phyloP scores from a whole-genome alignment of 2,888 invertebrate genomes.

The Hydroisotoma schaefferi region DNA sequence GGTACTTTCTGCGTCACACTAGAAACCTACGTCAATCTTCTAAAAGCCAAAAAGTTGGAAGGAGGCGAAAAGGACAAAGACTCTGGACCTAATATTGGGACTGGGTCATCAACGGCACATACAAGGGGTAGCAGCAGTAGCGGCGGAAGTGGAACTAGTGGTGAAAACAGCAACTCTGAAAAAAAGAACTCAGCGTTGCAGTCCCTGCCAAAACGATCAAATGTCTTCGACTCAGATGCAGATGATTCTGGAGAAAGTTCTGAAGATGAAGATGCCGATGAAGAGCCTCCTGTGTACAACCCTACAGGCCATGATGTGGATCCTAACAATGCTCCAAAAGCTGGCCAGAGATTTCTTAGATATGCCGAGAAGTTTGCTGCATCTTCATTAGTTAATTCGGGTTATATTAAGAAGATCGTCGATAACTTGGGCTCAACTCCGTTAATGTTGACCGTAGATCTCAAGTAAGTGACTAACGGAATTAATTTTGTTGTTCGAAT shows the following conservation, averaged over 20 bases:
- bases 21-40: slow-evolving; percentile 81
- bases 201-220: slow-evolving; percentile 6
- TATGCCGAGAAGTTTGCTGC: slow-evolving; percentile 82
- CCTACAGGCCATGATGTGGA: not conserved
- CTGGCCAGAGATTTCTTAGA: slow-evolving; percentile 59
- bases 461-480: slow-evolving; percentile 64
- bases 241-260: slow-evolving; percentile 79
- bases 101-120: too few relatives aligned
- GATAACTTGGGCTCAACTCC: slow-evolving; percentile 86
- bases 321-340: slow-evolving; percentile 52
- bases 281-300: slow-evolving; percentile 11
- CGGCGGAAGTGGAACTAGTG: not conserved
- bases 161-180: not conserved
- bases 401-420: slow-evolving; percentile 82
- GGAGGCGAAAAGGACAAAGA: not conserved
- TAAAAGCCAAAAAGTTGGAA: slow-evolving; percentile 60
- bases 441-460: slow-evolving; percentile 76
- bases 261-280: slow-evolving; percentile 58
- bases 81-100: not conserved
- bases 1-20: slow-evolving; percentile 76
- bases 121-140: not conserved
- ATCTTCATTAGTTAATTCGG: slow-evolving; percentile 68
- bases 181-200: not conserved
- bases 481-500: too few relatives aligned
- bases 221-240: slow-evolving; percentile 68